These are phyloP conservation scores for Oreonectes daqikongensis DNA, from an alignment of 2,797 vertebrate species.

Conservation along the genomic window DNA sequence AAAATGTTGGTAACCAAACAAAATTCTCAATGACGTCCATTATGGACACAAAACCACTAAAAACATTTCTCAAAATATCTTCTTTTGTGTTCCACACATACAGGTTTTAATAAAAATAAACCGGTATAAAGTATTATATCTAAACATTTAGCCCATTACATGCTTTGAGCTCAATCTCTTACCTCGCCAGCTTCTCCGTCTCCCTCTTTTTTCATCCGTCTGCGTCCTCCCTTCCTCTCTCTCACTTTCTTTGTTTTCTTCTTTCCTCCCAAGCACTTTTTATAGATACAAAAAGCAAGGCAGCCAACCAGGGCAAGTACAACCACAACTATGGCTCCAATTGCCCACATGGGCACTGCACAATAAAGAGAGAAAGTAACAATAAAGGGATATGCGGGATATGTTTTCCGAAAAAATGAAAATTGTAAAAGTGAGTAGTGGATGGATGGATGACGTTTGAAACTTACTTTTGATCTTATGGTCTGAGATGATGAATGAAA, in stretches of 20 bases:
- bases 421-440: not conserved
- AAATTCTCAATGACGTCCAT: not conserved
- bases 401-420: too few relatives aligned
- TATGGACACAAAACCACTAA: too few relatives aligned
- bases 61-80: too few relatives aligned
- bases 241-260: slow-evolving; percentile 86
- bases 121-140: not conserved
- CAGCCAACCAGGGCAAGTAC: slow-evolving; percentile 80
- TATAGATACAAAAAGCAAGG: slow-evolving; percentile 84
- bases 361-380: not conserved
- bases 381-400: not conserved
- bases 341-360: slow-evolving; percentile 87
- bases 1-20: too few relatives aligned
- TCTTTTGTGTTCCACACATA: too few relatives aligned
- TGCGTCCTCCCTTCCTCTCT: slow-evolving; percentile 78
- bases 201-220: slow-evolving; percentile 82
- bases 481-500: slow-evolving; percentile 67
- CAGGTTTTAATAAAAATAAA: too few relatives aligned
- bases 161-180: slow-evolving; percentile 11
- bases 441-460: not conserved
- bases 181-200: slow-evolving; percentile 82
- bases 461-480: slow-evolving; percentile 78
- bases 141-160: not conserved
- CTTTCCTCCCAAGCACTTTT: slow-evolving; percentile 77
- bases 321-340: slow-evolving; percentile 83